Evolutionary conservation across 30 jellyfish, hydroid and myxozoan genomes (phyloP).

Genomic region (Rhopilema esculentum): DNA sequence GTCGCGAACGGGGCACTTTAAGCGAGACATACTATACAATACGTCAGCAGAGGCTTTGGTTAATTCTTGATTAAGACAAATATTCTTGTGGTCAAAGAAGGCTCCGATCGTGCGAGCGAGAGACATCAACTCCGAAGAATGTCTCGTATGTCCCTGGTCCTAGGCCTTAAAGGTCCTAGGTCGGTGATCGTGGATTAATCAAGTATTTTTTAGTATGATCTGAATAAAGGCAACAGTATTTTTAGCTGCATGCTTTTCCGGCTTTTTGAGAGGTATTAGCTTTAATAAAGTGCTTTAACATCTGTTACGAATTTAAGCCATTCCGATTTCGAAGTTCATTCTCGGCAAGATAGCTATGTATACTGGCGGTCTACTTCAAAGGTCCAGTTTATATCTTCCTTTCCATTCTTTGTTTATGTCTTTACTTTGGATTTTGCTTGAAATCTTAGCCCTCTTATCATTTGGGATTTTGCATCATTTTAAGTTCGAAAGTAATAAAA

Average conservation of each 20-base stretch:
- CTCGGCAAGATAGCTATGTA: neutral
- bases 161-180: neutral
- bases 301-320: neutral
- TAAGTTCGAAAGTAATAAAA: neutral
- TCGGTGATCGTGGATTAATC: too few relatives aligned
- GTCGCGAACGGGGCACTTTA: too few relatives aligned
- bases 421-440: neutral
- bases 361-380: neutral
- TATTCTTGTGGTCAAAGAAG: too few relatives aligned
- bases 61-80: too few relatives aligned
- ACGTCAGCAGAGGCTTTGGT: too few relatives aligned
- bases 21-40: too few relatives aligned
- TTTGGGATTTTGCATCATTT: neutral
- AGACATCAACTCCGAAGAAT: too few relatives aligned
- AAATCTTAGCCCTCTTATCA: neutral
- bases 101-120: too few relatives aligned
- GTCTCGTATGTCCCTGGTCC: neutral
- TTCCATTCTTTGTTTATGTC: neutral
- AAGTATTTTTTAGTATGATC: neutral
- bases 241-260: neutral
- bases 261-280: neutral
- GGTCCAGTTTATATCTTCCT: neutral
- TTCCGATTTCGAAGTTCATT: neutral
- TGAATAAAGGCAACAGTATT: neutral
- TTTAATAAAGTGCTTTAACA: neutral